Percentiles rank a stretch among this genome's conserved stretches.
Evolutionary conservation across 2,888 invertebrate genomes (phyloP).

Genomic region (Sinotaia quadrata): DNA sequence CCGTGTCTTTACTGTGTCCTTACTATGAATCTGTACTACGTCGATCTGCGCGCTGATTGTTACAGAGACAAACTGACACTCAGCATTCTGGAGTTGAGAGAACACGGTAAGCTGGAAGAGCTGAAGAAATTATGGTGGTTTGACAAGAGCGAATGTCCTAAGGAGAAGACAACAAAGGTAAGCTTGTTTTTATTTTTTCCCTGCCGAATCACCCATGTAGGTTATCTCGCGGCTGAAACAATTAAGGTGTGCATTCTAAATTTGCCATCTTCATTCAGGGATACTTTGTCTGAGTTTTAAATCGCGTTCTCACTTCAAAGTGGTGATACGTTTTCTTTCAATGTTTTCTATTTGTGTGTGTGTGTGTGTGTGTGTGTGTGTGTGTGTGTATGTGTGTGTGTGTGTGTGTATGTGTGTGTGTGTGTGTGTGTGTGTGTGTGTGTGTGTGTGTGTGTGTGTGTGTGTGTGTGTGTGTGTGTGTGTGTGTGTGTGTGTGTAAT

Average conservation of each 20-base stretch:
- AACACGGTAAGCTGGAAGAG: conserved; percentile 90
- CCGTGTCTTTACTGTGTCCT: too few relatives aligned
- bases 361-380: neutral
- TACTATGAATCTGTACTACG: too few relatives aligned
- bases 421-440: neutral
- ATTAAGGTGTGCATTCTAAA: too few relatives aligned
- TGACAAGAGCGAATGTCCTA: conserved; percentile 76
- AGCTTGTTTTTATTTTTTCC: neutral
- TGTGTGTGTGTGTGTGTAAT: neutral
- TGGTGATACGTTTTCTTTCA: too few relatives aligned
- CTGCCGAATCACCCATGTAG: too few relatives aligned
- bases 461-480: neutral
- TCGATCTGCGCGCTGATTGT: neutral
- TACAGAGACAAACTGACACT: conserved; percentile 79
- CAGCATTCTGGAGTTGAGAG: conserved; percentile 89
- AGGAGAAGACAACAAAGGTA: conserved; percentile 29
- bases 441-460: neutral
- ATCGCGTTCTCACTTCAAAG: too few relatives aligned
- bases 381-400: neutral
- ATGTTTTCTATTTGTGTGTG: too few relatives aligned
- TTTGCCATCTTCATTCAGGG: too few relatives aligned
- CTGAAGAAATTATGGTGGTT: conserved; percentile 96
- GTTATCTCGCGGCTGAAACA: too few relatives aligned
- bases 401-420: neutral
- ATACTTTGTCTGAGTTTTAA: too few relatives aligned